Evolutionary conservation across 2,797 vertebrate genomes (phyloP).

Genomic region (Strix occidentalis): DNA sequence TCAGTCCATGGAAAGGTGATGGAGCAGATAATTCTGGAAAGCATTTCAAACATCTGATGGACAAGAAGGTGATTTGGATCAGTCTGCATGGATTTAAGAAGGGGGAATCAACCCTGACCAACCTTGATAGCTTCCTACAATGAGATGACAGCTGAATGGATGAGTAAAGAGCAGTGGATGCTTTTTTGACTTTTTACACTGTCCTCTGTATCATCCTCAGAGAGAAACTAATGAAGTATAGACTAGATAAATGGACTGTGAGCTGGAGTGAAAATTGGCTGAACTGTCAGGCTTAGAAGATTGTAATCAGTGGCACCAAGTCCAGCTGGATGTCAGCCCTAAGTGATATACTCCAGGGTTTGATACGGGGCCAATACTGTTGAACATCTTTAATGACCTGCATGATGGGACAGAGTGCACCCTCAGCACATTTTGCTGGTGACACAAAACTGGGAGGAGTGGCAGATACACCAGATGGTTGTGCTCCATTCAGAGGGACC

Average conservation of each 20-base stretch:
- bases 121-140: neutral
- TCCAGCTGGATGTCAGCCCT: neutral
- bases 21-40: neutral
- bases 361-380: neutral
- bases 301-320: neutral
- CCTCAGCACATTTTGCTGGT: neutral
- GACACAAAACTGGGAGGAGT: neutral
- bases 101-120: neutral
- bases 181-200: neutral
- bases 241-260: neutral
- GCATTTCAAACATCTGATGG: neutral
- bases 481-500: neutral
- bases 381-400: neutral
- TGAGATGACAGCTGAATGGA: neutral
- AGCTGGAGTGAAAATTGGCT: neutral
- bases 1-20: neutral
- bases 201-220: neutral
- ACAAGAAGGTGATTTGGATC: neutral
- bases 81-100: neutral
- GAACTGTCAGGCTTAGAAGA: neutral
- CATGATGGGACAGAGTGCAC: too few species aligned
- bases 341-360: accelerated
- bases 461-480: neutral
- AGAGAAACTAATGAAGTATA: neutral
- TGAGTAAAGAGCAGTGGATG: neutral